phyloP scores from a whole-genome alignment of 2,113 vertebrate genomes.

The Synchiropus splendidus region DNA sequence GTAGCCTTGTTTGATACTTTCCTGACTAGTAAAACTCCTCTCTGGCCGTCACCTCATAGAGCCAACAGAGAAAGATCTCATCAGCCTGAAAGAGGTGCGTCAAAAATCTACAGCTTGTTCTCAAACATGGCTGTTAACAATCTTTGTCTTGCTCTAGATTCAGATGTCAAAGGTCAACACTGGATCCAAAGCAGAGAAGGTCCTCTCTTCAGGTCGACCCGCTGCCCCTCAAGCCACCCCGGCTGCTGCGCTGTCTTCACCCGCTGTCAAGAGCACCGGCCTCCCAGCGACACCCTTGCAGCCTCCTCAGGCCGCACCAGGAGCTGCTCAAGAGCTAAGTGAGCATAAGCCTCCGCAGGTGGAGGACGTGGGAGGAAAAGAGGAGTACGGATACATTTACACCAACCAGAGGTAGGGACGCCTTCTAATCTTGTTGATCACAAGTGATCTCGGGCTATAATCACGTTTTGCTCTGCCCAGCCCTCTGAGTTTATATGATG shows the following conservation, averaged over 20 bases:
- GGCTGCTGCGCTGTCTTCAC: slow-evolving; percentile 19
- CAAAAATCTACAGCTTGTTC: neutral
- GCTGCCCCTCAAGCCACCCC: slow-evolving; percentile 22
- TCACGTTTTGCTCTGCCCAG: slow-evolving; percentile 46
- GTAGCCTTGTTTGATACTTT: neutral
- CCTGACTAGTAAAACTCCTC: neutral
- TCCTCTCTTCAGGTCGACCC: slow-evolving; percentile 11
- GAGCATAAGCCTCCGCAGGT: slow-evolving; percentile 18
- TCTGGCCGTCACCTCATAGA: slow-evolving; percentile 18
- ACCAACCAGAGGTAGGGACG: slow-evolving; percentile 85
- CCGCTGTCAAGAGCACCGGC: slow-evolving; percentile 26
- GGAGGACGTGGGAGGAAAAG: slow-evolving; percentile 41
- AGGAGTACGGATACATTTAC: slow-evolving; percentile 91
- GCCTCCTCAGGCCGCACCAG: slow-evolving; percentile 19
- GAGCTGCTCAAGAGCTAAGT: slow-evolving; percentile 20
- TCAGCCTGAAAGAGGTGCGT: slow-evolving; percentile 58
- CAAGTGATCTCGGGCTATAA: neutral
- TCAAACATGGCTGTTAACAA: neutral
- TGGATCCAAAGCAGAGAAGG: slow-evolving; percentile 54
- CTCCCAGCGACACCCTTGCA: slow-evolving; percentile 11
- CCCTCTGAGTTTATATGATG: slow-evolving; percentile 77
- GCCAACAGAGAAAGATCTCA: slow-evolving; percentile 51
- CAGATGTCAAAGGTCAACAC: no score
- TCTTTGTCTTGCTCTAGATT: slow-evolving; percentile 25
- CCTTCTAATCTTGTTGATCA: neutral